Conservation (phyloP, 2,113 vertebrate species). For the Heterotilapia buettikoferi region DNA sequence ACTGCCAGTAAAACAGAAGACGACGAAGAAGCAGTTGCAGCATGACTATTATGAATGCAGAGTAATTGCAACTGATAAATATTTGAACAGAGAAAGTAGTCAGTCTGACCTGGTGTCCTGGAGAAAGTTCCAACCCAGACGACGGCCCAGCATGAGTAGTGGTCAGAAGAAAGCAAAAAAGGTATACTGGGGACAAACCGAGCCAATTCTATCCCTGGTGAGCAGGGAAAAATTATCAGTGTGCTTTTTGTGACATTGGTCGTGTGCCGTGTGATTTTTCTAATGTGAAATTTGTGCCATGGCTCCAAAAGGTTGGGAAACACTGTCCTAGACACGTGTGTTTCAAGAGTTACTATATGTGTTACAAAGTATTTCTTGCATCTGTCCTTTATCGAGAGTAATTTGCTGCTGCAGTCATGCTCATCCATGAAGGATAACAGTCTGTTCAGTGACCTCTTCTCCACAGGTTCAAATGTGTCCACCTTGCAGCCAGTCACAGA, state of each 20-base stretch:
- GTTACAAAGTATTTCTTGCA: background rate
- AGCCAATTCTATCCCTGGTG: background rate
- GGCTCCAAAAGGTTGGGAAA: background rate
- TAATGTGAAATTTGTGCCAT: fast-evolving
- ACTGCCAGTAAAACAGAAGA: background rate
- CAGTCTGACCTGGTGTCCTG: background rate
- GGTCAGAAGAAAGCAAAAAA: background rate
- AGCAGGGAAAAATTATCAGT: background rate
- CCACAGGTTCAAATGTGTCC: background rate
- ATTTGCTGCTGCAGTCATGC: background rate
- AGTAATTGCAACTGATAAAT: background rate
- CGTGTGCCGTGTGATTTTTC: background rate
- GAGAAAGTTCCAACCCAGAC: fast-evolving
- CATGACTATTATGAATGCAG: background rate
- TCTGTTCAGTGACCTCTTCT: background rate
- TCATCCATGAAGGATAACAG: background rate
- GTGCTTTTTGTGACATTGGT: background rate
- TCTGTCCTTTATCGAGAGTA: background rate
- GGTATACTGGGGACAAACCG: background rate
- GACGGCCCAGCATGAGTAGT: background rate
- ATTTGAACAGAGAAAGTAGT: background rate
- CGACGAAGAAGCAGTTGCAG: background rate
- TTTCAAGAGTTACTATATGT: background rate
- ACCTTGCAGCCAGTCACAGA: background rate
- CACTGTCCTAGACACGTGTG: background rate